These are phyloP conservation scores for Lucinisca nassula DNA, from an alignment of 2,888 invertebrate genomes.

Conservation along the genomic window DNA sequence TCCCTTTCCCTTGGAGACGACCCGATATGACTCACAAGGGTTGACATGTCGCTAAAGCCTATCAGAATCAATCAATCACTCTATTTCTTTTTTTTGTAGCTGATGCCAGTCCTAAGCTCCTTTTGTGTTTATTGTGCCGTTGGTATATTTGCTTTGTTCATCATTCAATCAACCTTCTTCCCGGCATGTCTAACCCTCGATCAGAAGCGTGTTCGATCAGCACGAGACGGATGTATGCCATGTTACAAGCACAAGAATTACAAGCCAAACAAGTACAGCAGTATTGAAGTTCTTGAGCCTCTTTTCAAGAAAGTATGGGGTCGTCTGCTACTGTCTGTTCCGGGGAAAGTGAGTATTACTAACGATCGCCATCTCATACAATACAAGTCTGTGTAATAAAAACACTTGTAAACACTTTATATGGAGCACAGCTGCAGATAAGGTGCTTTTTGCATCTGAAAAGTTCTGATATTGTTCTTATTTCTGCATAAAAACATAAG, in stretches of 20 bases:
- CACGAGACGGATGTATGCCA: constrained; percentile 85
- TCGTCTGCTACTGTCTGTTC: neutral
- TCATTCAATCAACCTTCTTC: constrained; percentile 92
- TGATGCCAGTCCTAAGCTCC: constrained; percentile 93
- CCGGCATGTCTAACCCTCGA: constrained; percentile 93
- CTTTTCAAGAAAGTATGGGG: constrained; percentile 10
- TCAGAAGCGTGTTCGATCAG: constrained; percentile 87
- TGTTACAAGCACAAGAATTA: constrained; percentile 91
- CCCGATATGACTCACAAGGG: too few species aligned
- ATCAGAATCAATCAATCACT: too few species aligned
- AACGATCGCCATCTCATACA: too few species aligned
- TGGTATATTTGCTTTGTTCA: constrained; percentile 92
- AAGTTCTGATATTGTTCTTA: too few species aligned
- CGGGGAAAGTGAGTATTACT: neutral
- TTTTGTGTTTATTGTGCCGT: constrained; percentile 94
- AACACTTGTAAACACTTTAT: too few species aligned
- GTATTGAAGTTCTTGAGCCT: constrained; percentile 9
- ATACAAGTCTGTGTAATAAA: too few species aligned
- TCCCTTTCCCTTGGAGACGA: too few species aligned
- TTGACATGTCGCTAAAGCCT: too few species aligned
- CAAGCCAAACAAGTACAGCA: constrained; percentile 81
- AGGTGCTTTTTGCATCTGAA: too few species aligned
- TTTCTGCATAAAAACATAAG: too few species aligned
- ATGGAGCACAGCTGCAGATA: too few species aligned
- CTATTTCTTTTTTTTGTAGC: neutral